Evolutionary conservation across 2,113 vertebrate species (phyloP), one percentile per base, ranked within the genome.

Genomic region (Cryptotis parvus): DNA sequence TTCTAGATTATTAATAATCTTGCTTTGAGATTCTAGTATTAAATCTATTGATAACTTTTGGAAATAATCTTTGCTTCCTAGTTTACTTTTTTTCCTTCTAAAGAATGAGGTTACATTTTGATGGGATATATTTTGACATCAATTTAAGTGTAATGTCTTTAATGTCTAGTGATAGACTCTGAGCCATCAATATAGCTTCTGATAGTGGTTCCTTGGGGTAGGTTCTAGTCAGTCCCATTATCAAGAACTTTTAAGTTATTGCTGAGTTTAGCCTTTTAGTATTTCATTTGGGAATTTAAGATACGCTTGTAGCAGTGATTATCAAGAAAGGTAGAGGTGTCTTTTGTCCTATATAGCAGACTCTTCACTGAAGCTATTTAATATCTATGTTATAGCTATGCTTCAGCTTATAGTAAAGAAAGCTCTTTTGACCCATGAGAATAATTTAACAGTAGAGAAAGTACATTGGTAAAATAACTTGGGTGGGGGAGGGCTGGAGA

Each of bases 81-180:
- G 15, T 69, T 92, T 79, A 83, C 20, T 31, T n/a, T 33, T 80
- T 43, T 58, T 31, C 1, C 8, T 43, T 15, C 27, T 81, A 79
- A 27, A 4, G 33, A 49, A 49, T 41, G 80, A 77, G 18, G 6
- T 87, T 81, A 39, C 55, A 78, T 89, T 94, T 92, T 85, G 63
- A n/a, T 52, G 77, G 29, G 63, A 20, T 82, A 16, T 33, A 65
- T 88, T 94, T 91, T 86, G 52, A 33, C 37, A 49, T 89, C 12
- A 87, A 10, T 89, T 95, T 89, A 70, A 11, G 80, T 69, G 43
- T 76, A 84, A 61, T 81, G 10, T 37, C 41, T 94, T 83, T 87
- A 55, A 18, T 87, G 37, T 27, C 63, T 84, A 58, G 29, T 58
- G n/a, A 43, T 37, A 70, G n/a, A 58, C 24, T 69, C 11, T 87